Percentiles rank a stretch among this genome's conserved stretches.
Evolutionary conservation across 2,113 vertebrate genomes (phyloP).

Genomic region (Chroicocephalus ridibundus): DNA sequence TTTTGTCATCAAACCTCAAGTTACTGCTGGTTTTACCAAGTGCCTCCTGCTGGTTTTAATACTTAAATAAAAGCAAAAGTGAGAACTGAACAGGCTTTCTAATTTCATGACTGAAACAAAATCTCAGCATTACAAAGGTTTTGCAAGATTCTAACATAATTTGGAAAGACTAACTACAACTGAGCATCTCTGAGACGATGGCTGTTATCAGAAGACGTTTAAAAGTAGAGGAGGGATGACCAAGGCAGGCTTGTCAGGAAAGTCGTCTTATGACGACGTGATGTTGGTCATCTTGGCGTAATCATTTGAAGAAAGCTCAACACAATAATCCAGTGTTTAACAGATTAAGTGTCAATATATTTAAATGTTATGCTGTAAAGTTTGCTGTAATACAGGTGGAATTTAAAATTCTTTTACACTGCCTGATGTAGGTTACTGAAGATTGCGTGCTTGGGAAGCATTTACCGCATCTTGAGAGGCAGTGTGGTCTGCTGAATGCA

Average conservation of each 20-base stretch:
- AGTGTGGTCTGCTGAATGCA: neutral
- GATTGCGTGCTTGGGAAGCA: neutral
- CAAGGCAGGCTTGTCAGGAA: neutral
- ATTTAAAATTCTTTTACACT: neutral
- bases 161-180: neutral
- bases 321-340: neutral
- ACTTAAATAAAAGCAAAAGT: neutral
- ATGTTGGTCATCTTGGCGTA: neutral
- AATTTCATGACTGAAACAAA: neutral
- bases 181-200: neutral
- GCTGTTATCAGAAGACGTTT: neutral
- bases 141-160: neutral
- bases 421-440: neutral
- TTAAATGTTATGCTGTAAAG: neutral
- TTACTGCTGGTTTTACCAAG: neutral
- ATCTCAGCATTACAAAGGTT: neutral
- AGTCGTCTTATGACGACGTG: neutral
- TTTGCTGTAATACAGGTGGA: neutral
- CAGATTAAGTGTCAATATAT: neutral
- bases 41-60: neutral
- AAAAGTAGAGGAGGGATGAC: neutral
- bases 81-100: neutral
- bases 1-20: neutral
- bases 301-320: neutral
- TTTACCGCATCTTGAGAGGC: neutral